Percentiles rank a stretch among this genome's conserved stretches.
These are phyloP conservation scores for Sphenopsis melanotis DNA, from an alignment of 2,797 vertebrate species.

Conservation along the genomic window DNA sequence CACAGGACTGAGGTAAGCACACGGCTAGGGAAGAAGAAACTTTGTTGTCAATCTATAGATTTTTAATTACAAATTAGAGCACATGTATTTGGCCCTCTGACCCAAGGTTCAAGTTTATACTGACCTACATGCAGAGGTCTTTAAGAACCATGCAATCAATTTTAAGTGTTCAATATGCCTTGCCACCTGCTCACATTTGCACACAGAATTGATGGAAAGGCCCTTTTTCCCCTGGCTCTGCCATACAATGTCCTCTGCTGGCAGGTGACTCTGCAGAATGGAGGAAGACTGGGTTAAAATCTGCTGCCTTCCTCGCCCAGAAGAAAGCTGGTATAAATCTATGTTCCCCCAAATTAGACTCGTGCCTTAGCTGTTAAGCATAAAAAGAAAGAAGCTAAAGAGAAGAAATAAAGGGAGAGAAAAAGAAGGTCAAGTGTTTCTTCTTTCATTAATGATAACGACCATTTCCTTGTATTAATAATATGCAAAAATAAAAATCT, in stretches of 20 bases:
- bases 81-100: background rate
- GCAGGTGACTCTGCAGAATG: background rate
- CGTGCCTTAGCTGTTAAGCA: background rate
- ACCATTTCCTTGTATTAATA: background rate
- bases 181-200: background rate
- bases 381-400: background rate
- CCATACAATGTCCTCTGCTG: background rate
- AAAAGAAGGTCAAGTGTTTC: background rate
- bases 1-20: background rate
- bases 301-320: background rate
- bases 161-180: background rate
- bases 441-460: background rate
- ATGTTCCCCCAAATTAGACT: background rate
- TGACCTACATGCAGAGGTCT: background rate
- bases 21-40: background rate
- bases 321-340: background rate
- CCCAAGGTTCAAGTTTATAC: background rate
- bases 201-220: background rate
- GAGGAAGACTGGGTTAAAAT: background rate
- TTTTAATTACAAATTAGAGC: background rate
- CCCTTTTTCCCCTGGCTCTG: background rate
- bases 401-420: background rate
- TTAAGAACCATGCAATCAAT: background rate
- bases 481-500: background rate
- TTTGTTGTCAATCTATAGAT: background rate